These are phyloP conservation scores for Misgurnus mizolepis DNA, from an alignment of 2,113 vertebrate genomes.

Conservation along the genomic window DNA sequence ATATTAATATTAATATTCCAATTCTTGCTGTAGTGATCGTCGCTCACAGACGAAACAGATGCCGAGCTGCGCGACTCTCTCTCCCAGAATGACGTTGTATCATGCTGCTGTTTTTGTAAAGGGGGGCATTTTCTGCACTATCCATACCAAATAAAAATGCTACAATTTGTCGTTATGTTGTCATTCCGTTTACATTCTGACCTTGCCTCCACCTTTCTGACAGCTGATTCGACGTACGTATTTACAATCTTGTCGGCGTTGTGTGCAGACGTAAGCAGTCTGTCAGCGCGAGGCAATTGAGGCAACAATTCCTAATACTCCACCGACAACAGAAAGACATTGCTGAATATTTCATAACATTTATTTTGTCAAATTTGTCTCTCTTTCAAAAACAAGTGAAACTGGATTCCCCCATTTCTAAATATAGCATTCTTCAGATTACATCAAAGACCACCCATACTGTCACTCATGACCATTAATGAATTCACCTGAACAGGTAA, in stretches of 20 bases:
- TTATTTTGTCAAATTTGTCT: neutral
- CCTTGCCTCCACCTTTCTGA: conserved; percentile 33
- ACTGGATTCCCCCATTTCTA: neutral
- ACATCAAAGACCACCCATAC: neutral
- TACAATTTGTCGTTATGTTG: conserved; percentile 31
- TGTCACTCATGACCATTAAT: neutral
- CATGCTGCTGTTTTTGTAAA: conserved; percentile 47
- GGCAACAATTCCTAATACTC: conserved; percentile 5
- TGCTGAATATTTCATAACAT: conserved; percentile 4
- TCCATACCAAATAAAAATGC: conserved; percentile 39
- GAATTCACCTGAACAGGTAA: neutral
- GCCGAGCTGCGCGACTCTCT: conserved; percentile 49
- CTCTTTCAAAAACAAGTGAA: neutral
- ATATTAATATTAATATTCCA: conserved; percentile 70
- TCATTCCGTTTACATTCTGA: conserved; percentile 45
- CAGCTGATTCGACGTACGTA: conserved; percentile 47
- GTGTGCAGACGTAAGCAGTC: conserved; percentile 52
- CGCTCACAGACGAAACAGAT: conserved; percentile 49
- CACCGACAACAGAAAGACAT: neutral
- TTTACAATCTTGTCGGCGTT: conserved; percentile 49
- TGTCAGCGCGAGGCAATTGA: conserved; percentile 33
- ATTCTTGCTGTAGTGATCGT: conserved; percentile 59
- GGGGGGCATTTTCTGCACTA: conserved; percentile 36
- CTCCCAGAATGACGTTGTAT: conserved; percentile 42
- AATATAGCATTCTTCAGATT: neutral